phyloP scores from a whole-genome alignment of 2,888 invertebrate genomes.

The Clostera curtula region DNA sequence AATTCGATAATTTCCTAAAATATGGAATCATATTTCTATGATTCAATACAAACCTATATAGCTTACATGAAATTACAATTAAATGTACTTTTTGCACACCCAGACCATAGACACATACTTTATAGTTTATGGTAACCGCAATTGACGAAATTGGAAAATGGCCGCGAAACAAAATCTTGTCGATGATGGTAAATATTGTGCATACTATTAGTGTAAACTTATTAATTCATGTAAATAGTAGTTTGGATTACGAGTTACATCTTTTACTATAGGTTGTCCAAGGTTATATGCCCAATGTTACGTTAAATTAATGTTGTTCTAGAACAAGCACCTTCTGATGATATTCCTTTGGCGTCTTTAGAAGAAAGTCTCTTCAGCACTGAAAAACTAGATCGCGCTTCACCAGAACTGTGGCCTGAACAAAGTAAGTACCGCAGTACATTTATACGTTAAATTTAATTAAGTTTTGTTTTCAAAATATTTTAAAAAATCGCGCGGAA shows the following conservation, averaged over 20 bases:
- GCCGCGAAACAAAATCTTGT: conserved; percentile 79
- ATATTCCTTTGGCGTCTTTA: conserved; percentile 67
- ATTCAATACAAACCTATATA: no score
- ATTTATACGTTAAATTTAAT: background rate
- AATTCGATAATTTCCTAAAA: no score
- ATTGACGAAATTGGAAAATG: conserved; percentile 69
- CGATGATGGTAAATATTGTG: conserved; percentile 71
- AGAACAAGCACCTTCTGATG: conserved; percentile 59
- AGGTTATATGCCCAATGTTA: no score
- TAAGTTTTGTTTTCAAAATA: conserved; percentile 7
- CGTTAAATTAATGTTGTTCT: conserved; percentile 24
- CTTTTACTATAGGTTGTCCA: no score
- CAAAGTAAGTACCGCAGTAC: conserved; percentile 79
- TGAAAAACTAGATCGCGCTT: conserved; percentile 94
- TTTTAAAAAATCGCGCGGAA: conserved; percentile 64
- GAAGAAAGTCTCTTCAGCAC: conserved; percentile 89
- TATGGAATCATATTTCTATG: no score
- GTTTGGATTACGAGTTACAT: conserved; percentile 1
- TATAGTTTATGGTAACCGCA: conserved; percentile 7
- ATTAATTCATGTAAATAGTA: background rate
- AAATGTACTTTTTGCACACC: no score
- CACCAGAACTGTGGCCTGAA: conserved; percentile 97
- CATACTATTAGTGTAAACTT: background rate
- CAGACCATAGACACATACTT: no score
- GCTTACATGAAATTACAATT: no score